Evolutionary conservation across 1,140 invertebrate species (phyloP).

Genomic region (Gonioctena quinquepunctata): DNA sequence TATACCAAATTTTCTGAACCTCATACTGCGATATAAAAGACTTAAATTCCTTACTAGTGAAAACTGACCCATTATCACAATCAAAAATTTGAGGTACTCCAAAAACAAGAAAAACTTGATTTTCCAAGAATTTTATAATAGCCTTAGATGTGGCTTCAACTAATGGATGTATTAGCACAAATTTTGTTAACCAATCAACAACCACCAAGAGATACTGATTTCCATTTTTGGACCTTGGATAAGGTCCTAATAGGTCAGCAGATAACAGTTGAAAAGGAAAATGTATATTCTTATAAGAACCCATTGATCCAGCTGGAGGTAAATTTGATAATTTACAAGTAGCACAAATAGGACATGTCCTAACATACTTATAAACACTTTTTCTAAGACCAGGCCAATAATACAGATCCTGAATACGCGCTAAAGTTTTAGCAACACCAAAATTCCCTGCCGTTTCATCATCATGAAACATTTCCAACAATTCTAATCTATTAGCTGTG

Average conservation of each 20-base stretch:
- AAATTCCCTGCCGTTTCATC: constrained; percentile 5
- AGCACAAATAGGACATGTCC: background rate
- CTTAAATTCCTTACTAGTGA: background rate
- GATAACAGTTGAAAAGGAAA: background rate
- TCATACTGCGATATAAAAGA: background rate
- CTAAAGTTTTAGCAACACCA: constrained; percentile 17
- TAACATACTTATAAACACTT: background rate
- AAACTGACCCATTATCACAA: too few relatives aligned
- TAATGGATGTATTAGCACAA: too few relatives aligned
- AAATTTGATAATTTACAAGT: background rate
- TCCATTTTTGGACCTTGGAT: background rate
- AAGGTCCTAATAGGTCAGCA: background rate
- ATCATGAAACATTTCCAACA: too few relatives aligned
- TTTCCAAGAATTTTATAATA: constrained; percentile 26
- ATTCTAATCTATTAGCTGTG: constrained; percentile 10
- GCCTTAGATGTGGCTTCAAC: constrained; percentile 17
- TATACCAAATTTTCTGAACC: constrained; percentile 24
- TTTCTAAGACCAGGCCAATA: background rate
- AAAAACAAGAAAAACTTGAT: constrained; percentile 27
- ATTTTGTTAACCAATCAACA: constrained; percentile 21
- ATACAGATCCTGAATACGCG: background rate
- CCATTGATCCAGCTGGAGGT: background rate
- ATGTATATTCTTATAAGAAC: constrained; percentile 20
- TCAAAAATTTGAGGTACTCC: too few relatives aligned
- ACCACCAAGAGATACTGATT: background rate